These are phyloP conservation scores for Drosophila aff. DNA, from an alignment of 1,140 invertebrate genomes.

Conservation along the genomic window DNA sequence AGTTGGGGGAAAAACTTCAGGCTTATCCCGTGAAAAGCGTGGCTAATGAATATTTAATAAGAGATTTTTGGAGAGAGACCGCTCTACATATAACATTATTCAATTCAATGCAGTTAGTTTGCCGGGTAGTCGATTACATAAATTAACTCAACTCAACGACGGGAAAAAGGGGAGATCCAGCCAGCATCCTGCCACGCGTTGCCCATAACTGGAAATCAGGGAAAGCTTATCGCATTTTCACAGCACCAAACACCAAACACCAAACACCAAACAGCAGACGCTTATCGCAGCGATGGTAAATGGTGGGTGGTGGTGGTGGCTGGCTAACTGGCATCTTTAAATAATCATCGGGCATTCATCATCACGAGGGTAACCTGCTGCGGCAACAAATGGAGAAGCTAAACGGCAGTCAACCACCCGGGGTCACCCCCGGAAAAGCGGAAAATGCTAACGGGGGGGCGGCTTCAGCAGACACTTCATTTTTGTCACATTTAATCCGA, in stretches of 20 bases:
- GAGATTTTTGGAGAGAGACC: constrained; percentile 26
- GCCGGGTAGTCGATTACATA: constrained; percentile 75
- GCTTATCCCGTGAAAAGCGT: constrained; percentile 44
- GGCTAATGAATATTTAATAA: constrained; percentile 83
- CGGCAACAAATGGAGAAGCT: constrained; percentile 53
- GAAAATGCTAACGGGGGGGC: constrained; percentile 11
- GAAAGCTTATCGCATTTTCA: constrained; percentile 84
- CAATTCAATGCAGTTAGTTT: constrained; percentile 69
- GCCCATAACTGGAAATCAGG: constrained; percentile 74
- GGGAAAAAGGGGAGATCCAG: constrained; percentile 18
- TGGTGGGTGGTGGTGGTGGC: constrained; percentile 4
- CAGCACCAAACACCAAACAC: constrained; percentile 61
- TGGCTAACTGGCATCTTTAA: constrained; percentile 79
- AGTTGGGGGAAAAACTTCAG: constrained; percentile 7
- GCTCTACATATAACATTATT: constrained; percentile 60
- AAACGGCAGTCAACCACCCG: constrained; percentile 29
- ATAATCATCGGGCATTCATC: constrained; percentile 85
- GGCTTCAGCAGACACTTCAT: constrained; percentile 61
- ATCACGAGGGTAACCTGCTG: constrained; percentile 71
- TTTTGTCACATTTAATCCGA: constrained; percentile 81
- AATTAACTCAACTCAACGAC: constrained; percentile 66
- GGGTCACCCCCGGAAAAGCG: constrained; percentile 14
- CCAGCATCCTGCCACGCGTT: constrained; percentile 69
- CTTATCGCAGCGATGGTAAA: constrained; percentile 62
- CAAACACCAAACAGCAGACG: constrained; percentile 39